Conservation (phyloP, 2,797 vertebrate species). For the Manis crassicaudata region DNA sequence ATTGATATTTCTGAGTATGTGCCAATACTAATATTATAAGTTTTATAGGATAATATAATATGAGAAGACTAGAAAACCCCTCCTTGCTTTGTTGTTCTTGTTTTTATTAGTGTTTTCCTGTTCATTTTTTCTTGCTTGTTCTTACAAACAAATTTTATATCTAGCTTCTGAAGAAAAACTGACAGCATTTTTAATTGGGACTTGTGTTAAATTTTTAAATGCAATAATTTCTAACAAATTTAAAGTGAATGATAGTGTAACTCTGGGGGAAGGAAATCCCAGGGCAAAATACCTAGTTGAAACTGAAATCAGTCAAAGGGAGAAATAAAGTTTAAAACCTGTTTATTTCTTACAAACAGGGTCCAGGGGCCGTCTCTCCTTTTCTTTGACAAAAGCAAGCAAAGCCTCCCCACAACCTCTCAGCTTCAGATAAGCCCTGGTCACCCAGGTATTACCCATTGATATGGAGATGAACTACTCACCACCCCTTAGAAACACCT, state of each 20-base stretch:
- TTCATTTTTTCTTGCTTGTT: neutral
- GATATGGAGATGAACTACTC: too few relatives aligned
- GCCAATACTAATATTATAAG: neutral
- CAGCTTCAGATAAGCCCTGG: too few relatives aligned
- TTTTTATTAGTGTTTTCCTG: neutral
- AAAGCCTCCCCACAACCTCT: too few relatives aligned
- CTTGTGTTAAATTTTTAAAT: neutral
- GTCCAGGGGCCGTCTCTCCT: too few relatives aligned
- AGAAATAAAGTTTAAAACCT: too few relatives aligned
- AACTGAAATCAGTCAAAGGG: too few relatives aligned
- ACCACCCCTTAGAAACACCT: too few relatives aligned
- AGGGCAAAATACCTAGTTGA: too few relatives aligned
- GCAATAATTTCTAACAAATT: neutral
- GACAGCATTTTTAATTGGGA: neutral
- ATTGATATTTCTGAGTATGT: neutral
- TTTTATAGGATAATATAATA: neutral
- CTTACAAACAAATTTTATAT: neutral
- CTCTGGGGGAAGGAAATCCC: too few relatives aligned
- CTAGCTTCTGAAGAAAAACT: neutral
- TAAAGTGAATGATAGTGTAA: neutral
- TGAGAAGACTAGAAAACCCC: neutral
- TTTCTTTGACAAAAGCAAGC: too few relatives aligned
- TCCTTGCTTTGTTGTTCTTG: neutral
- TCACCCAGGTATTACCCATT: too few relatives aligned
- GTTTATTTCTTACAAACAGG: too few relatives aligned